These are phyloP conservation scores for Pinna nobilis DNA, from an alignment of 1,140 invertebrate genomes.

Conservation along the genomic window DNA sequence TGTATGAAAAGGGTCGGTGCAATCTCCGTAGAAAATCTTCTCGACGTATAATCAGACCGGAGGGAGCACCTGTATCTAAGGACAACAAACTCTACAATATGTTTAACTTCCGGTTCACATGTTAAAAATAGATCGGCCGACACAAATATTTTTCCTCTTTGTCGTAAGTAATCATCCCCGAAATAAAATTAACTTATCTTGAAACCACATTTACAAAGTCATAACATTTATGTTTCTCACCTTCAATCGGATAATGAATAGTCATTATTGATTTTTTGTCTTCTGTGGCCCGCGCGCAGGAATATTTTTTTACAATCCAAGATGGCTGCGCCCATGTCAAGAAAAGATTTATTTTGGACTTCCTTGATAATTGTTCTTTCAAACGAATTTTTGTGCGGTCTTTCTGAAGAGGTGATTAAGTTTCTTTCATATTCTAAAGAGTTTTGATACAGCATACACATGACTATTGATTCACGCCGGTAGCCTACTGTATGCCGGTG, in stretches of 20 bases:
- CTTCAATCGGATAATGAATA: neutral
- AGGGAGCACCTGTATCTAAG: slow-evolving; percentile 64
- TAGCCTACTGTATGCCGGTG: no score
- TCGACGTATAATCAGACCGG: slow-evolving; percentile 10
- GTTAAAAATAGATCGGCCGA: neutral
- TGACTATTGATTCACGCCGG: no score
- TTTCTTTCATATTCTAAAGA: no score
- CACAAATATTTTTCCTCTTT: neutral
- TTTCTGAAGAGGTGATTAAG: no score
- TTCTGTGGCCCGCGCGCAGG: neutral
- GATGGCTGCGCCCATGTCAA: slow-evolving; percentile 46
- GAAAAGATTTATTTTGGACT: neutral
- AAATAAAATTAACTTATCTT: neutral
- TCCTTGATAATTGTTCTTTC: neutral
- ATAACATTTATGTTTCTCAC: neutral
- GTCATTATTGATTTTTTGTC: neutral
- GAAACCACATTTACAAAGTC: neutral
- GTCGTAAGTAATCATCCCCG: no score
- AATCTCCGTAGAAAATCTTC: neutral
- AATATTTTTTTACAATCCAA: slow-evolving; percentile 34
- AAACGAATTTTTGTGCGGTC: neutral
- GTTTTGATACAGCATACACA: no score
- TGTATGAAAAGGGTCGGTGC: neutral
- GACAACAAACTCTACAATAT: slow-evolving; percentile 56
- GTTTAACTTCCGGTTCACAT: slow-evolving; percentile 42